Conservation (phyloP, 2,888 invertebrate species). For the Polydrusus cervinus region DNA sequence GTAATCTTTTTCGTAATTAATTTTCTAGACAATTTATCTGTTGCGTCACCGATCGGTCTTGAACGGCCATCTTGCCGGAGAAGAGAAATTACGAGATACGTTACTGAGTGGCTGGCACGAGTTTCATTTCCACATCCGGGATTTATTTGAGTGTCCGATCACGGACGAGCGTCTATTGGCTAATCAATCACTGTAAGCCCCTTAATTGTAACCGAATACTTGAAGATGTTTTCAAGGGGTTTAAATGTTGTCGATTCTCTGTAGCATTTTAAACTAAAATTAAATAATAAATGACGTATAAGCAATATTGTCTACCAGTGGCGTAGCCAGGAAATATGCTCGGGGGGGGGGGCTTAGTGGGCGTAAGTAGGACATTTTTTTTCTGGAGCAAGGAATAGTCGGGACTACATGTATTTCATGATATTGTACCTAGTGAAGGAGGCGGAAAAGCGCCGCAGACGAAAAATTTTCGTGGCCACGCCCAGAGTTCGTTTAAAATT, state of each 20-base stretch:
- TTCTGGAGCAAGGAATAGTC: too few species aligned
- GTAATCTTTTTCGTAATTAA: constrained; percentile 28
- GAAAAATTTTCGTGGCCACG: too few species aligned
- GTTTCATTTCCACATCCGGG: constrained; percentile 40
- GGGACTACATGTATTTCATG: too few species aligned
- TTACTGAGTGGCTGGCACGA: constrained; percentile 33
- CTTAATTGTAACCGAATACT: constrained; percentile 43
- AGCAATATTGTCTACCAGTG: too few species aligned
- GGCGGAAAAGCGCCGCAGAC: too few species aligned
- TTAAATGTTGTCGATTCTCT: constrained; percentile 25
- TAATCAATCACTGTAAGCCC: constrained; percentile 49
- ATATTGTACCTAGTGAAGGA: too few species aligned
- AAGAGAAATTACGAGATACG: constrained; percentile 42
- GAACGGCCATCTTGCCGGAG: constrained; percentile 20
- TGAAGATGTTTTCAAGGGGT: constrained; percentile 25
- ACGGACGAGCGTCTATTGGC: constrained; percentile 43
- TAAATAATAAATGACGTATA: too few species aligned
- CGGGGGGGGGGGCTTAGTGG: too few species aligned
- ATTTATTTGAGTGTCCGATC: constrained; percentile 50
- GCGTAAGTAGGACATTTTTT: too few species aligned
- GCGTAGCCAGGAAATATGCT: too few species aligned
- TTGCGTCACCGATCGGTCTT: constrained; percentile 12
- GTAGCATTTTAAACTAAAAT: too few species aligned
- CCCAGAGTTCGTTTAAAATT: too few species aligned
- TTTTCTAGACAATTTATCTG: constrained; percentile 25